Conservation (phyloP, 2,888 invertebrate species). For the Bhutanitis thaidina region DNA sequence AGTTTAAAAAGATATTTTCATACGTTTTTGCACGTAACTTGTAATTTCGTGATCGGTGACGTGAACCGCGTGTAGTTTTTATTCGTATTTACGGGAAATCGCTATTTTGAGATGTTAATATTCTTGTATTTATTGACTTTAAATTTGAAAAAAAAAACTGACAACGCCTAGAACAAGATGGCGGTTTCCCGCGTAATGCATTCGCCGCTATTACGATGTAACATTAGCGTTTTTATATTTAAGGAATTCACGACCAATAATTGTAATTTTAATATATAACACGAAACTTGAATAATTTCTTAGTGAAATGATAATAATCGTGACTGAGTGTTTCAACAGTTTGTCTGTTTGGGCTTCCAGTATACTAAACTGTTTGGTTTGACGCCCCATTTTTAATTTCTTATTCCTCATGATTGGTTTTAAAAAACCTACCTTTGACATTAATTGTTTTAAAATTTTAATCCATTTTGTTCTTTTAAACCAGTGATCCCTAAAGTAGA, state of each 20-base stretch:
- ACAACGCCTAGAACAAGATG: constrained; percentile 29
- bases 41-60: constrained; percentile 46
- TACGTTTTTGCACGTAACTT: constrained; percentile 77
- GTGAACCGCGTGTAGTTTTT: constrained; percentile 51
- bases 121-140: constrained; percentile 21
- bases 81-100: constrained; percentile 47
- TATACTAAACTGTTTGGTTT: constrained; percentile 63
- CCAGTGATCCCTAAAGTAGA: constrained; percentile 56
- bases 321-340: constrained; percentile 73
- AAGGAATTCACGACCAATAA: constrained; percentile 78
- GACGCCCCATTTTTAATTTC: constrained; percentile 41
- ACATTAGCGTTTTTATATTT: constrained; percentile 61
- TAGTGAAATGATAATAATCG: constrained; percentile 69
- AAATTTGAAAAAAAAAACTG: constrained; percentile 17
- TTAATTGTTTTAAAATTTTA: constrained; percentile 11
- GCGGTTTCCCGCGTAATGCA: constrained; percentile 41
- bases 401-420: constrained; percentile 18
- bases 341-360: constrained; percentile 78
- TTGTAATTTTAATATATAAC: constrained; percentile 71
- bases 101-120: constrained; percentile 33
- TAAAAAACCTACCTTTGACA: constrained; percentile 20
- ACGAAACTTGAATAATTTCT: constrained; percentile 64
- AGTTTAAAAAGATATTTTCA: constrained; percentile 74
- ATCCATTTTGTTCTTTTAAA: constrained; percentile 22
- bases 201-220: constrained; percentile 51